Evolutionary conservation across 2,113 vertebrate genomes (phyloP), one percentile per base, ranked within the genome.

Genomic region (Ctenodactylus gundi): DNA sequence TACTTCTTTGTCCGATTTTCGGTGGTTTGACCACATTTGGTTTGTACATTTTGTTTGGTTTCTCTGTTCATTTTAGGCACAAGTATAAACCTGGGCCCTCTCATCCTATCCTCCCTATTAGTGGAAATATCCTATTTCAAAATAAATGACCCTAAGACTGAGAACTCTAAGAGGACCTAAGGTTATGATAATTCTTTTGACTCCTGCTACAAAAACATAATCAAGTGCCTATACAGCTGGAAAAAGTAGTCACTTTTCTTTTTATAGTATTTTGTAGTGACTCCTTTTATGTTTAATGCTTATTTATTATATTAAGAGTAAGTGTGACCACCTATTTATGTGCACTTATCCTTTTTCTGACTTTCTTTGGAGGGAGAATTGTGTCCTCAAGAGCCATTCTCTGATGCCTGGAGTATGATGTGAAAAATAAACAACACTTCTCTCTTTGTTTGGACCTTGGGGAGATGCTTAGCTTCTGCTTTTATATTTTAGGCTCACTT

Each of bases 91-190:
- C 2, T 87, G 34, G 17, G 87, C 27, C 14, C 3, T 84, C 15
- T 88, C 85, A n/a, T 4, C 62, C 29, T 85, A 44, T 57, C 34
- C 7, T 84, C 11, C 17, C 29, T 41, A 62, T 46, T 91, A 77
- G 53, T 93, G 29, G n/a, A 76, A 90, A 80, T 90, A n/a, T 88
- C 90, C n/a, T 62, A 78, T 77, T 94, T 93, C 62, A 93, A 86
- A 67, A 81, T 85, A 49, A 49, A 51, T 60, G 7, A 80, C 75
- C 23, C 60, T 72, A 88, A 85, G 64, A 76, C 12, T 62, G 57
- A 93, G 31, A 91, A 88, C 34, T 65, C 53, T 25, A 84, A 39
- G 49, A 89, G 21, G 49, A 77, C 13, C 68, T 82, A 67, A 11
- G 64, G 31, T 6, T 58, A 60, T 21, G 7, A 6, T 55, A 90